Evolutionary conservation across 2,888 invertebrate species (phyloP), one percentile per base, ranked within the genome.

Genomic region (Anaspis maculata): DNA sequence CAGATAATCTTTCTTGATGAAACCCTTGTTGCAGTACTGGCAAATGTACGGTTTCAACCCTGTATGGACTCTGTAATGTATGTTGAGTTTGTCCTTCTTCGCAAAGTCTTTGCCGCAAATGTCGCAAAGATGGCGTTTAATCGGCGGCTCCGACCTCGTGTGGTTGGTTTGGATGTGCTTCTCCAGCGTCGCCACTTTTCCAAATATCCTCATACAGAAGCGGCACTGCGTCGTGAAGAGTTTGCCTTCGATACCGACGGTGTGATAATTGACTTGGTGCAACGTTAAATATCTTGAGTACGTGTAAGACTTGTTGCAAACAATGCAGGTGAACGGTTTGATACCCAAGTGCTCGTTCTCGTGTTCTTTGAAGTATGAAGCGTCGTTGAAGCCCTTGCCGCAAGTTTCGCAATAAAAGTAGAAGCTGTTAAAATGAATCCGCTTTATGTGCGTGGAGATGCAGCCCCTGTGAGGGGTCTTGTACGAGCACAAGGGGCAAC

Each of bases 381-480:
- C 53, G n/a, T 61, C 62, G 1, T 68, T 64, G 42, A 64, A 73
- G 1, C 67, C 68, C 45, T 71, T 72, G 0, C 71, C 71, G 39
- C 72, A 73, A 1, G 60, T 59, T 9, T 64, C 55, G 34, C 72
- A 73, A 1, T 69, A 61, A 41, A 58, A 67, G 32, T 62, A 64
- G 34, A 63, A 67, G 36, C 67, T 70, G 51, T 71, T 69, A 32
- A 59, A 55, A 44, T 72, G 72, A 60, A 70, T 69, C 23, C 71
- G 66, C 66, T 66, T 74, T 67, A 68, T 76, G 71, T 47, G 75
- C 50, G 40, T 71, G 67, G 52, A 73, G 56, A 59, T 36, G 19
- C 52, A 56, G 5, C 53, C 52, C 14, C 52, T 46, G 25, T 52
- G 42, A 11, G 41, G 44, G 1, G 56, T 54, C 9, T 40, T 48